These are phyloP conservation scores for Catharus minimus DNA, from an alignment of 2,113 vertebrate genomes.

Conservation along the genomic window DNA sequence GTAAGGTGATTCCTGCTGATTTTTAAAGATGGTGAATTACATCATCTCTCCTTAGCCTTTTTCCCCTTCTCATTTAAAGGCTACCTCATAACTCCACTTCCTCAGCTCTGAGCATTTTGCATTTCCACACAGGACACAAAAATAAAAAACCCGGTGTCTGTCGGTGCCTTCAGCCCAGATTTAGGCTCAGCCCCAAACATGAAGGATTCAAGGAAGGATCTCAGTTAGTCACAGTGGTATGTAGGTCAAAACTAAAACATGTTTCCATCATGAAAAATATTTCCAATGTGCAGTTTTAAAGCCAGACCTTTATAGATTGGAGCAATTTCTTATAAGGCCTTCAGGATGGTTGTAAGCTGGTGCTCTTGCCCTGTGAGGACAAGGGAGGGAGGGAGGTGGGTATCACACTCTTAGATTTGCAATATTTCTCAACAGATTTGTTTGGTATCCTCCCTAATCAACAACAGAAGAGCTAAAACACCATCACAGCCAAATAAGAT, in stretches of 20 bases:
- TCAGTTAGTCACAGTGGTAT: neutral
- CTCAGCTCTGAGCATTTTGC: accelerated
- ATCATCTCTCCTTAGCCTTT: neutral
- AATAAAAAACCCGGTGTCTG: neutral
- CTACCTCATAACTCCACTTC: neutral
- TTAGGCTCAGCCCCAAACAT: neutral
- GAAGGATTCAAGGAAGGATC: neutral
- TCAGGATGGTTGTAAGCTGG: accelerated
- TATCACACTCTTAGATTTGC: neutral
- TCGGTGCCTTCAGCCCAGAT: neutral
- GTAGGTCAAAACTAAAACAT: neutral
- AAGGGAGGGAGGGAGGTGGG: accelerated
- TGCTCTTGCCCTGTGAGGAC: neutral
- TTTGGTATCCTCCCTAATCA: neutral
- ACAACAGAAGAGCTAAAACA: neutral
- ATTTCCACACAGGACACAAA: neutral
- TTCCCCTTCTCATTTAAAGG: neutral
- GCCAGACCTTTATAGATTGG: neutral
- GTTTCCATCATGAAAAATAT: neutral
- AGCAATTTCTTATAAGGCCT: neutral
- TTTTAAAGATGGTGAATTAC: neutral
- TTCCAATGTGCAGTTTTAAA: neutral
- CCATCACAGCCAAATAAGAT: neutral
- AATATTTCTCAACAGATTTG: neutral
- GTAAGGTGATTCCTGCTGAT: neutral